Base-by-base conservation (phyloP, 2,113 vertebrate species). In the Sminthopsis crassicaudata region DNA sequence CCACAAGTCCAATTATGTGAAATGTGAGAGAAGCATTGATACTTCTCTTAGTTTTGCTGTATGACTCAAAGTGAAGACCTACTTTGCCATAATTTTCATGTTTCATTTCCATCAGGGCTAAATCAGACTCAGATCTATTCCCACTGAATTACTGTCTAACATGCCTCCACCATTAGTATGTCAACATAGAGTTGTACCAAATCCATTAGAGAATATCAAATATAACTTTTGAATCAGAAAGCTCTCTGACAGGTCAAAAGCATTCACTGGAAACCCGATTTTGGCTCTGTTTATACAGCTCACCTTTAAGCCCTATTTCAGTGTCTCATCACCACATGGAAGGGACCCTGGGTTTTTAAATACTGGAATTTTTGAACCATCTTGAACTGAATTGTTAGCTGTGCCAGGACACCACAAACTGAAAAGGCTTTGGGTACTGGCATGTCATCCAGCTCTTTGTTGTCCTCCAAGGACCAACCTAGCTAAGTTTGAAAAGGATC, bases 181-280 rank as follows among this genome's bases (percentile, higher is more conserved):
- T 55, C 52, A 76, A 25, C 10, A 1, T 36, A 23, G 4, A 46
- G 36, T 52, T 46, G 36, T 25, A n/a, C 4, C 48, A 23, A 4
- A 1, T 36, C 51, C 89, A 0, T 67, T 48, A 42, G 53, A 93
- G 76, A 24, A 8, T 84, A 60, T 25, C 48, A 91, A 3, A 11
- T 89, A 90, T 91, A 10, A 25, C 53, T 4, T 10, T 92, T 8
- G 30, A 84, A 53, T 93, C 92, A 27, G 55, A 90, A 93, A 92
- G 84, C 55, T 84, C 23, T n/a, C 46, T 92, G 53, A 90, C 95
- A 88, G 2, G 89, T 92, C 94, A 94, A 88, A 46, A 11, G 11
- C 60, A 5, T 53, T 52, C 25, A 42, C 67, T 91, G 51, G 30
- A 96, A 93, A 84, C 51, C 54, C 93, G 26, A 42, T 50, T 89